These are phyloP conservation scores for Apostichopus japonicus DNA, from an alignment of 35 echinoderm and acorn worm species.

Conservation along the genomic window DNA sequence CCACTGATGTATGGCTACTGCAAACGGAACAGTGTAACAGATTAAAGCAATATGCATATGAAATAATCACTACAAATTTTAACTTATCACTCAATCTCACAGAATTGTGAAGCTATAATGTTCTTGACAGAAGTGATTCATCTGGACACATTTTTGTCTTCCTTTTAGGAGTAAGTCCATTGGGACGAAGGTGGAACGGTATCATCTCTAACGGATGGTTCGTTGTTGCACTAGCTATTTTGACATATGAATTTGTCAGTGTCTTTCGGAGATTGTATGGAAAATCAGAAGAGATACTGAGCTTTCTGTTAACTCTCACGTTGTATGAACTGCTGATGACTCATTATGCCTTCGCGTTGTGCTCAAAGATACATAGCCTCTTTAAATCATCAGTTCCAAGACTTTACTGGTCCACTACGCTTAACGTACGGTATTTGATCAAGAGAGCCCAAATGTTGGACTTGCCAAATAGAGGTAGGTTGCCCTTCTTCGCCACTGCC, in stretches of 20 bases:
- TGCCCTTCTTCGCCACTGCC: too few relatives aligned
- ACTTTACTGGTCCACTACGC: background rate
- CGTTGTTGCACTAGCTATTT: background rate
- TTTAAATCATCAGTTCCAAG: background rate
- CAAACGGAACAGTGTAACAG: too few relatives aligned
- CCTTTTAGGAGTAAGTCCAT: background rate
- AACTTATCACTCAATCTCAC: too few relatives aligned
- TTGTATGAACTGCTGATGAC: background rate
- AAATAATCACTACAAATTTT: too few relatives aligned
- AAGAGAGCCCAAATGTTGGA: constrained; percentile 10
- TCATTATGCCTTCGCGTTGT: background rate
- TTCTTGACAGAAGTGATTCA: too few relatives aligned
- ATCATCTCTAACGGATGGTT: background rate
- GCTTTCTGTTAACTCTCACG: background rate
- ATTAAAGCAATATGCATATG: too few relatives aligned
- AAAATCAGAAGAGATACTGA: background rate
- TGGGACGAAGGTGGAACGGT: background rate
- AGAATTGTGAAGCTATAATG: too few relatives aligned
- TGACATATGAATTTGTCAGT: background rate
- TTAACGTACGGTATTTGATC: background rate
- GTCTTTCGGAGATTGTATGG: background rate
- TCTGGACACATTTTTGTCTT: too few relatives aligned
- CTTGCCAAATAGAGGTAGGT: background rate
- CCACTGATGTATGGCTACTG: too few relatives aligned
- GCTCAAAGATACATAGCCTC: background rate